phyloP scores from a whole-genome alignment of 2,888 invertebrate species.

The Hydropsyche betteni region DNA sequence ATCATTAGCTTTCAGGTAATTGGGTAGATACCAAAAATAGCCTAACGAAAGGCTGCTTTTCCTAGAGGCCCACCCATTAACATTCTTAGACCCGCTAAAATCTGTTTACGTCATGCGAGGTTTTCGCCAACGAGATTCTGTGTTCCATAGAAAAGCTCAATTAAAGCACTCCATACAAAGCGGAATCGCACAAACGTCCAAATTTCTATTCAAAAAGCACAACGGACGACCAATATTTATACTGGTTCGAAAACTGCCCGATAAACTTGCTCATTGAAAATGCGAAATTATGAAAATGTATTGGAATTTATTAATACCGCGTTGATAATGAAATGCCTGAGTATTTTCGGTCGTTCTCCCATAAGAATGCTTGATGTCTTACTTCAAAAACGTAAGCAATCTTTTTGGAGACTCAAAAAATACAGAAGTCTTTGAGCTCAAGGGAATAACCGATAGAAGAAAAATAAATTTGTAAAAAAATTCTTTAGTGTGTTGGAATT shows the following conservation, averaged over 20 bases:
- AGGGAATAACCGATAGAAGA: constrained; percentile 39
- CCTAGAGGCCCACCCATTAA: constrained; percentile 3
- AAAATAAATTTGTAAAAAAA: constrained; percentile 40
- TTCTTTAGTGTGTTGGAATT: constrained; percentile 34
- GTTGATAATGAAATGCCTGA: no score
- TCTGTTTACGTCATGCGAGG: constrained; percentile 21
- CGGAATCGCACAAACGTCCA: no score
- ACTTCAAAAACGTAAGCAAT: constrained; percentile 34
- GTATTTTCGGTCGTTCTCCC: no score
- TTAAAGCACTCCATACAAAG: not conserved
- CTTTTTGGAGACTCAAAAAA: constrained; percentile 36
- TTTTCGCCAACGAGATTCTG: constrained; percentile 22
- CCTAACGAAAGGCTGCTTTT: constrained; percentile 11
- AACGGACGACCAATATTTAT: no score
- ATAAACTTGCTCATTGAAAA: no score
- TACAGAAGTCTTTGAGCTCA: constrained; percentile 37
- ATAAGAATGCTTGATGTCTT: not conserved
- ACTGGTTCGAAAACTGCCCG: no score
- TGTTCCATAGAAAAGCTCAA: constrained; percentile 11
- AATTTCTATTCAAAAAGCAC: no score
- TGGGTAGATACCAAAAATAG: constrained; percentile 22
- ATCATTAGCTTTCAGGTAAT: constrained; percentile 10
- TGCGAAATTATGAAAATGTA: no score
- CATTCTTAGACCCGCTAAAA: constrained; percentile 14
- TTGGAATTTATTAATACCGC: no score